Conservation (phyloP, 1,140 invertebrate species). For the Hypothenemus hampei region DNA sequence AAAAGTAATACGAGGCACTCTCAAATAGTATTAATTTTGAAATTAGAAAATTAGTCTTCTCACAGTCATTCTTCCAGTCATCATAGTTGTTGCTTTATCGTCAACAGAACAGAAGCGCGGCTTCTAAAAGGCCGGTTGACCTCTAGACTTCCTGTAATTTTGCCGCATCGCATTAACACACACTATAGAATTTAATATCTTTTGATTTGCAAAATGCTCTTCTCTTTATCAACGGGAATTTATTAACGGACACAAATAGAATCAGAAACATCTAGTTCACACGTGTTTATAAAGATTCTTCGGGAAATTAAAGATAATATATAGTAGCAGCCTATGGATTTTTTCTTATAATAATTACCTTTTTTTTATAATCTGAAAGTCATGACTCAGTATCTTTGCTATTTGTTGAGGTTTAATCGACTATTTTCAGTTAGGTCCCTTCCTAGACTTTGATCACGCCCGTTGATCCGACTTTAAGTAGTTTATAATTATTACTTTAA, state of each 20-base stretch:
- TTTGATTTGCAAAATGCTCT: too few species aligned
- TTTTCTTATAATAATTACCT: not conserved
- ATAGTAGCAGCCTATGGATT: too few species aligned
- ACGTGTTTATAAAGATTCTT: too few species aligned
- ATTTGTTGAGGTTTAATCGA: slow-evolving; percentile 5
- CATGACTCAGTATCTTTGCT: slow-evolving; percentile 9
- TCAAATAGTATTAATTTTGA: too few species aligned
- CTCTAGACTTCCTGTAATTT: slow-evolving; percentile 20
- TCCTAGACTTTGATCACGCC: slow-evolving; percentile 7
- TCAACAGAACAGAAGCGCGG: not conserved
- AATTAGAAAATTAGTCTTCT: too few species aligned
- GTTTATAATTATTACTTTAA: slow-evolving; percentile 14
- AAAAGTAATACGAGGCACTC: not conserved
- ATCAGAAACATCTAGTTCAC: too few species aligned
- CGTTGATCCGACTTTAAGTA: slow-evolving; percentile 5
- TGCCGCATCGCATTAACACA: slow-evolving; percentile 3
- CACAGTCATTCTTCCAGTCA: too few species aligned
- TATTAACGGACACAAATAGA: too few species aligned
- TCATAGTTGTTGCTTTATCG: not conserved
- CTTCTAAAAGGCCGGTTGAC: slow-evolving; percentile 2
- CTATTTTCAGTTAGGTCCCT: slow-evolving; percentile 4
- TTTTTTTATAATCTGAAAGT: slow-evolving; percentile 1
- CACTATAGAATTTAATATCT: not conserved
- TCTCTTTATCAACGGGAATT: too few species aligned
- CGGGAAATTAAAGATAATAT: too few species aligned